Percentiles rank a stretch among this genome's conserved stretches.
These are phyloP conservation scores for Drosophila testacea DNA, from an alignment of 2,888 invertebrate species.

Conservation along the genomic window DNA sequence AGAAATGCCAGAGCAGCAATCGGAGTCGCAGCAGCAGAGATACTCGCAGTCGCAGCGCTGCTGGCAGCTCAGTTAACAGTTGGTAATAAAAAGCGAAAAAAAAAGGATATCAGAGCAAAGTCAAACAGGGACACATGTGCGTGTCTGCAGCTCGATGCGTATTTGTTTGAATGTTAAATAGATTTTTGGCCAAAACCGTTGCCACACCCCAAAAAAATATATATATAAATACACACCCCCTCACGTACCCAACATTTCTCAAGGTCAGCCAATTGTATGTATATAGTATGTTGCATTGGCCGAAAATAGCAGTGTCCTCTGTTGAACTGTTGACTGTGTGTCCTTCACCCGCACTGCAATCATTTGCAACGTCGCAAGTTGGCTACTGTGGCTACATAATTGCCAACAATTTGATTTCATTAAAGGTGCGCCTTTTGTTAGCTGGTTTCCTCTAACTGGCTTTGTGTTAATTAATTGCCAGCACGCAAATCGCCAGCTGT, in stretches of 20 bases:
- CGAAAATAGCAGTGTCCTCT: constrained; percentile 12
- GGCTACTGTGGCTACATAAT: constrained; percentile 17
- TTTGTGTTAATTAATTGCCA: constrained; percentile 62
- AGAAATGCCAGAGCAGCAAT: not conserved
- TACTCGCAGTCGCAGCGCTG: constrained; percentile 39
- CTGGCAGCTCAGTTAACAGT: constrained; percentile 29
- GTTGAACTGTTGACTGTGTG: constrained; percentile 46
- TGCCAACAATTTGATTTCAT: constrained; percentile 29
- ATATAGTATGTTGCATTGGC: constrained; percentile 18
- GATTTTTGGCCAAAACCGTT: constrained; percentile 33
- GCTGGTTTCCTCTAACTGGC: constrained; percentile 12
- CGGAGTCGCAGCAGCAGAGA: not conserved
- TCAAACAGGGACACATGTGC: constrained; percentile 7
- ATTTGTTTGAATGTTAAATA: constrained; percentile 35
- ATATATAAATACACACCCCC: too few relatives aligned
- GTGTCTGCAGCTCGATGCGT: constrained; percentile 24
- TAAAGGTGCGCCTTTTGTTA: constrained; percentile 9
- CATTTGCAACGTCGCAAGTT: constrained; percentile 11
- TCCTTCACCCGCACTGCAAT: constrained; percentile 23
- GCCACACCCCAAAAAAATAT: constrained; percentile 42
- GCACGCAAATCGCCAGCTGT: constrained; percentile 59
- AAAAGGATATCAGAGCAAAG: constrained; percentile 22
- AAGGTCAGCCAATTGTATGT: constrained; percentile 44
- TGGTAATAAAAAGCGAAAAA: constrained; percentile 10
- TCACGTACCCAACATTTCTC: not conserved